Evolutionary conservation across 2,888 invertebrate genomes (phyloP), one percentile per base, ranked within the genome.

Genomic region (Hipparchia sbordonii): DNA sequence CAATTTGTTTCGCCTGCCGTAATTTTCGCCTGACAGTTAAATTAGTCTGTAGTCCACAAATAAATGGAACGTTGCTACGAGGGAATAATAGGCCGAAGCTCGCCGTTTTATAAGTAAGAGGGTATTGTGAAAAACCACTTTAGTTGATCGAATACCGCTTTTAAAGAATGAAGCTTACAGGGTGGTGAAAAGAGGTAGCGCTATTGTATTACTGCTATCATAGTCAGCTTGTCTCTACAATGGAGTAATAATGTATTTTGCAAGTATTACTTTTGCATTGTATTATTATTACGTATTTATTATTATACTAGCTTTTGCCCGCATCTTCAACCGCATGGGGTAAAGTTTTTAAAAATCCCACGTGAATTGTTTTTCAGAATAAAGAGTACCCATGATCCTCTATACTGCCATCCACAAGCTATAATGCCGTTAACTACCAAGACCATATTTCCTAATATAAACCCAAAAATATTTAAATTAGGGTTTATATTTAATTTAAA

Each of bases 21-120:
- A 82, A 84, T 82, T 82, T 82, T 79, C 80, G 79, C 76, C 80
- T 84, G 85, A 85, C 86, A 85, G 85, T 85, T 84, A 85, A 89
- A 88, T 89, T 87, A 87, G 86, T 82, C 78, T 74, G 79, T 75
- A 79, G 74, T 77, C 80, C 81, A 80, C 82, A 85, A 86, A 88
- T 83, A 85, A 88, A 87, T 86, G 83, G 82, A 82, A 82, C 77
- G 78, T 77, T 75, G 72, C 79, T 75, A 79, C 65, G 65, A 74
- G 66, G 73, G 75, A 72, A 77, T 79, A 79, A 78, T 76, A 78
- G 77, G 78, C 78, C 65, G 75, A 74, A 75, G 74, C 73, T 75
- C 72, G 68, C 65, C 75, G 71, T 73, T 77, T 76, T 72, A 76
- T 75, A 71, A 72, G 66, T 62, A 69, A 69, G 69, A 69, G 75